Conservation (phyloP, 2,797 vertebrate species). For the Tympanoctomys barrerae region DNA sequence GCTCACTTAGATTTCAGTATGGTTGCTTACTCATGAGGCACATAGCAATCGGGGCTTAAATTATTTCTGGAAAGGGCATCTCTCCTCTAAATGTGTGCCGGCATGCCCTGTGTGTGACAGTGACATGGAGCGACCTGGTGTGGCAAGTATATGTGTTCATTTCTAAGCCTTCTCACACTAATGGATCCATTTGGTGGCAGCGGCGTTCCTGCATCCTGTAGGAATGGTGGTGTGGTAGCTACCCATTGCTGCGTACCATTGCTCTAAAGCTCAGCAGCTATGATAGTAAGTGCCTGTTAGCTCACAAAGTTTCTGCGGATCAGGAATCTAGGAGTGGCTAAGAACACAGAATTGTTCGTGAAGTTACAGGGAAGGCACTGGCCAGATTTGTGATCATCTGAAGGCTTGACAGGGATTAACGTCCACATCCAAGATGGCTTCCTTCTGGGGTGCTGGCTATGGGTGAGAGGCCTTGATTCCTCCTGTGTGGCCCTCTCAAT, state of each 20-base stretch:
- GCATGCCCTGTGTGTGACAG: neutral
- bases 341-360: neutral
- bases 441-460: too few species aligned
- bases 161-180: neutral
- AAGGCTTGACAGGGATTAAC: neutral
- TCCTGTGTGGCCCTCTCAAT: too few species aligned
- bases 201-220: neutral
- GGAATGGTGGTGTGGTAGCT: neutral
- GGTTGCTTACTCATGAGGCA: neutral
- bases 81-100: neutral
- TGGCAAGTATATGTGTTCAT: neutral
- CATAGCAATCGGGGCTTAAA: neutral
- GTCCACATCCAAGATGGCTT: too few species aligned
- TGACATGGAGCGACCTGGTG: neutral
- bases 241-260: neutral
- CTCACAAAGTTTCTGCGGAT: neutral
- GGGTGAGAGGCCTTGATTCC: too few species aligned
- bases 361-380: neutral
- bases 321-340: neutral
- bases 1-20: neutral
- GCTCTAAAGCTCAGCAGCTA: neutral
- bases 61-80: slow-evolving; percentile 9
- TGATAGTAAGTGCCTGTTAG: neutral
- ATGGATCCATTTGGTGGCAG: neutral
- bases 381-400: neutral